Evolutionary conservation across 1,140 invertebrate species (phyloP), one percentile per base, ranked within the genome.

Genomic region (Bombus affinis): DNA sequence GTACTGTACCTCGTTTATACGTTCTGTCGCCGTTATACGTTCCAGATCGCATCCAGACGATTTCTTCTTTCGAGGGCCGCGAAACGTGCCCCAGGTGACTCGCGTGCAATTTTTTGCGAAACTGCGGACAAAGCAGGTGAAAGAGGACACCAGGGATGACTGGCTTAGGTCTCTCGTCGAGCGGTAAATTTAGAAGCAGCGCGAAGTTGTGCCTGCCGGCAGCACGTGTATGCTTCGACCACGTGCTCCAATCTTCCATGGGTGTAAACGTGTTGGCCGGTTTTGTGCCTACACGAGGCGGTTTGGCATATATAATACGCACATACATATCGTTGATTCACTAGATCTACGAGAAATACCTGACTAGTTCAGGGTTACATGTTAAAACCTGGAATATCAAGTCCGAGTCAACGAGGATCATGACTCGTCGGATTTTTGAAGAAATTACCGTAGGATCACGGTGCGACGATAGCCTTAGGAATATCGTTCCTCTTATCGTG

Each of bases 171-270:
- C 9, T 62, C 25, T 73, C 3, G 25, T 37, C 18, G 28, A 42
- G 39, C 59, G 62, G 47, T 88, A 88, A 87, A 87, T 79, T 87
- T 80, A 79, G 75, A 87, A 83, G 65, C 68, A 83, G 82, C 79
- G 71, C 42, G 28, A 82, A 73, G 70, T 83, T 42, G 57, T 87
- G 47, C 35, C 28, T 6, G 35, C 32, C 22, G 28, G 47, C 81
- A 65, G 66, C 83, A 85, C 83, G 83, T 85, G 83, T 81, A n/a
- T 5, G 42, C 47, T 18, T 53, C 3, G 37, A 74, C 68, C 73
- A 87, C 86, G 86, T 85, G 88, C 47, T 81, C 4, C 22, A 37
- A 35, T 15, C 28, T 28, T 42, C 70, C 22, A 70, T 74, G 74
- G 73, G 32, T 78, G 73, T 28, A 28, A 66, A 53, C 73, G 44